Conservation (phyloP, 2,888 invertebrate species). For the Ctena decussata region DNA sequence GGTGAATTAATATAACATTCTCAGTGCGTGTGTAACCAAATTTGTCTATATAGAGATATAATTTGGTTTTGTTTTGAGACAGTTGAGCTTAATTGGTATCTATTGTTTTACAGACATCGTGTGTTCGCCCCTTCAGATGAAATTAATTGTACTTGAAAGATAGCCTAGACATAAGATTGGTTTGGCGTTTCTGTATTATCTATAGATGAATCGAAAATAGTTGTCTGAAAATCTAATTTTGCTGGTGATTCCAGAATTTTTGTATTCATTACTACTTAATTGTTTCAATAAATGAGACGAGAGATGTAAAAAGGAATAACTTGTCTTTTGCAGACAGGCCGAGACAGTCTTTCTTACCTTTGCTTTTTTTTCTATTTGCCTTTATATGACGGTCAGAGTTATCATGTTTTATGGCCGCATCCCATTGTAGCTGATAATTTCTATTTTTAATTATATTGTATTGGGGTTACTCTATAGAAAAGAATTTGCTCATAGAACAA, state of each 20-base stretch:
- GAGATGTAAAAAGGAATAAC: background rate
- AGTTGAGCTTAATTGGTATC: background rate
- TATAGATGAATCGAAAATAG: background rate
- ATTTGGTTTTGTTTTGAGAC: background rate
- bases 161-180: background rate
- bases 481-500: too few relatives aligned
- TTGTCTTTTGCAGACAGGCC: too few relatives aligned
- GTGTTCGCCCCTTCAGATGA: background rate
- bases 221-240: background rate
- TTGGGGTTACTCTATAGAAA: too few relatives aligned
- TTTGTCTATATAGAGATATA: background rate
- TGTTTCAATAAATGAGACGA: background rate
- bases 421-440: too few relatives aligned
- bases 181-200: background rate
- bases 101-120: background rate
- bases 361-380: too few relatives aligned
- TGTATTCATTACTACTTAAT: background rate
- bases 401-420: too few relatives aligned
- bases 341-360: too few relatives aligned
- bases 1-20: too few relatives aligned
- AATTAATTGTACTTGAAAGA: slow-evolving; percentile 2
- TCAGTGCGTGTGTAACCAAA: too few relatives aligned
- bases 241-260: background rate
- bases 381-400: too few relatives aligned
- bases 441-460: too few relatives aligned